These are phyloP conservation scores for Sphaerophoria rueppellii DNA, from an alignment of 2,888 invertebrate genomes.

Conservation along the genomic window DNA sequence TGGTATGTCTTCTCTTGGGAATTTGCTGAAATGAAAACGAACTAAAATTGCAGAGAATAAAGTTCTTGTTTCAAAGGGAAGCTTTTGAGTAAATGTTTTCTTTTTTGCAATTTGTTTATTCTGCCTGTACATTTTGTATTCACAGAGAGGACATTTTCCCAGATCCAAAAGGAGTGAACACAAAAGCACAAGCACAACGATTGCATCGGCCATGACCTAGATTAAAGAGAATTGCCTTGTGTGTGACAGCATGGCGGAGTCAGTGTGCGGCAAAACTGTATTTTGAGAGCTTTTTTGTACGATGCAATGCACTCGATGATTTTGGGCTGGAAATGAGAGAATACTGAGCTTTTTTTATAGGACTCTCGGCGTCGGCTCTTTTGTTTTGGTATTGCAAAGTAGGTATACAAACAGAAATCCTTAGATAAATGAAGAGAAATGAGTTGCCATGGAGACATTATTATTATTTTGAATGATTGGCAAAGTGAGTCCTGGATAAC, in stretches of 20 bases:
- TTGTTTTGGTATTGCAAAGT: conserved; percentile 15
- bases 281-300: conserved; percentile 62
- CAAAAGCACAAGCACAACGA: conserved; percentile 75
- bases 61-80: conserved; percentile 29
- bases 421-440: not conserved
- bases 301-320: conserved; percentile 71
- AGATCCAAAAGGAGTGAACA: conserved; percentile 43
- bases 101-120: conserved; percentile 43
- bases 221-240: conserved; percentile 74
- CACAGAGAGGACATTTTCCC: conserved; percentile 65
- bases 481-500: no score
- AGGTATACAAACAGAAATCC: not conserved
- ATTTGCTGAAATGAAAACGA: no score
- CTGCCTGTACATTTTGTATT: conserved; percentile 41
- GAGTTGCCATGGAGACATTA: conserved; percentile 5
- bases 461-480: no score
- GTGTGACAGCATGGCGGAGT: conserved; percentile 54
- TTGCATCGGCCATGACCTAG: conserved; percentile 82
- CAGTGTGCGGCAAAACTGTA: conserved; percentile 19
- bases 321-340: conserved; percentile 57
- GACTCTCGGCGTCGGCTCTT: not conserved
- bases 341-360: conserved; percentile 45
- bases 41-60: conserved; percentile 27
- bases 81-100: conserved; percentile 3
- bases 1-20: no score